Evolutionary conservation across 2,888 invertebrate genomes (phyloP).

Genomic region (Aleiodes leptofemur): DNA sequence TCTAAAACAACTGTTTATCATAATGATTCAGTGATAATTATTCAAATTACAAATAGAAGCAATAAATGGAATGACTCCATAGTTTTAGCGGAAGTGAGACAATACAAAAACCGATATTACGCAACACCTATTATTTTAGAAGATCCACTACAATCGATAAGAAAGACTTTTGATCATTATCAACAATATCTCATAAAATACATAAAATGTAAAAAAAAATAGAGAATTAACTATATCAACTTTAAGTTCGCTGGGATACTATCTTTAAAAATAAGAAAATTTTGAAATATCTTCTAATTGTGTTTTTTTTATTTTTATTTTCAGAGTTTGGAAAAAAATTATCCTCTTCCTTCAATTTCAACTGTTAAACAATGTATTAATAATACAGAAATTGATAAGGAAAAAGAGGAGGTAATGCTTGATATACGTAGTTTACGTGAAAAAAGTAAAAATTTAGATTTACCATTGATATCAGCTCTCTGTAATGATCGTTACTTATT

Average conservation of each 20-base stretch:
- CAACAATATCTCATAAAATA: too few relatives aligned
- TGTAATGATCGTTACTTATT: slow-evolving; percentile 94
- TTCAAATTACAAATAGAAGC: too few relatives aligned
- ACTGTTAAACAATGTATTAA: slow-evolving; percentile 53
- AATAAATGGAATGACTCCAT: too few relatives aligned
- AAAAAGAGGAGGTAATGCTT: slow-evolving; percentile 74
- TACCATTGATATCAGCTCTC: slow-evolving; percentile 93
- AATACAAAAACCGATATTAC: too few relatives aligned
- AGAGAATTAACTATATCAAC: too few relatives aligned
- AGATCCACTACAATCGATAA: too few relatives aligned
- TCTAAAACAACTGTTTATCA: too few relatives aligned
- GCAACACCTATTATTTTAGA: too few relatives aligned
- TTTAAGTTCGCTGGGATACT: neutral
- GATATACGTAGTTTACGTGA: slow-evolving; percentile 91
- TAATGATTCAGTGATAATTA: too few relatives aligned
- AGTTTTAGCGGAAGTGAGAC: too few relatives aligned
- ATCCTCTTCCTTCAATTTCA: slow-evolving; percentile 68
- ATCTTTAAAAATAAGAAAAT: neutral
- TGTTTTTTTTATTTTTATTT: slow-evolving; percentile 33
- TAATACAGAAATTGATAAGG: slow-evolving; percentile 49
- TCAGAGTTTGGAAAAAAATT: slow-evolving; percentile 70
- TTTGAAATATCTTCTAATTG: neutral
- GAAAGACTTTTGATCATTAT: too few relatives aligned
- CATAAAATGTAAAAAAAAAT: too few relatives aligned
- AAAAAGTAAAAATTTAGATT: slow-evolving; percentile 91